Base-by-base conservation (phyloP, 2,113 vertebrate species). In the Nannospalax galili region DNA sequence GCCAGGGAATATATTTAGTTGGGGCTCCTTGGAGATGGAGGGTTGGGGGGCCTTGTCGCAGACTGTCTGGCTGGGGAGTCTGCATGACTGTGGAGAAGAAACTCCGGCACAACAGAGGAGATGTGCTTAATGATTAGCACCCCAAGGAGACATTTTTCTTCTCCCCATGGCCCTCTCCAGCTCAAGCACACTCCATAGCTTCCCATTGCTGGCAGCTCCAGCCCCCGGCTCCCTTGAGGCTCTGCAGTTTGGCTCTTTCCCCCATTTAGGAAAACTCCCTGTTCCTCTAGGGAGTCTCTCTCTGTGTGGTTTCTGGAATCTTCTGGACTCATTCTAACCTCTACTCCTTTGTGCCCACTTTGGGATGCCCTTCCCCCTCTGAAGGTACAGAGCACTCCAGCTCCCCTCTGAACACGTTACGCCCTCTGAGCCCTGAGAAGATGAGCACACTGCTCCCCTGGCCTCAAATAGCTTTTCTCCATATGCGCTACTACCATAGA, bases 391-490 rank as follows among this genome's bases (percentile, higher is more conserved):
- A 72, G 48, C 26, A 1, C 32, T 2, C 19, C 5, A 5, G 37
- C 32, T 48, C 67, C 20, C 24, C 65, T 35, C 75, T 7, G 24
- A 60, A 40, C 0, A 0, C 0, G 16, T 60, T 1, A 0, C 0
- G 20, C 28, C 42, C 42, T 42, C 16, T 28, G 5, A 45, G 62
- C 10, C 4, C 32, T 8, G 0, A 11, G 60, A 48, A 42, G 75
- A 3, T 7, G 19, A 19, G 5, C 16, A 1, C 12, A 22, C 52
- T 15, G 22, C 52, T 32, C 62, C 79, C 20, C 35, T 62, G 8
- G 73, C 56, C 24, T n/a, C 7, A 73, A 65, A 32, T 7, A 58
- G 79, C 56, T 14, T 32, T 64, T 35, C 52, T 81, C 1, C 24
- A 6, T 48, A 5, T 2, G 80, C 42, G 1, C 37, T 24, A 0